Evolutionary conservation across 2,888 invertebrate species (phyloP), one percentile per base, ranked within the genome.

Genomic region (Parelbella ahira): DNA sequence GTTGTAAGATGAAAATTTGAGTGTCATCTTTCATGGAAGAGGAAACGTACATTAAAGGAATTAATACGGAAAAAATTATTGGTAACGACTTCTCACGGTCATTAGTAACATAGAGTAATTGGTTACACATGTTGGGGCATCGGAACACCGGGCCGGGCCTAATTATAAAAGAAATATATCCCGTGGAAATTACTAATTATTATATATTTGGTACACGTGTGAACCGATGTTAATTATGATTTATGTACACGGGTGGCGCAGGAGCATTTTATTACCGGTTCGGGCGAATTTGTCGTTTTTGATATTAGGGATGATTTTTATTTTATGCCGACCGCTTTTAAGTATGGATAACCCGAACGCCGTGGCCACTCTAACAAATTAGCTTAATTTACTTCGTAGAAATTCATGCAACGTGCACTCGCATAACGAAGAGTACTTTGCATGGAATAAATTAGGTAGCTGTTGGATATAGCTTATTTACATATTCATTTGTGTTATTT

Each of bases 81-180:
- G 32, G 50, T 48, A 45, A 44, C 25, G 49, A 50, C 53, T 58
- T 62, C 62, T 55, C 62, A 60, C 62, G 60, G 49, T 50, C 54
- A 56, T 62, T 59, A 58, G 50, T 37, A 36, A 37, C 44, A 51
- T 18, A 20, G 47, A 51, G 57, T 62, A 61, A 62, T 61, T 62
- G 61, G 54, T 53, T 51, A 56, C 62, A 62, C 50, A 61, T 63
- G 62, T 54, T 42, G 43, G 32, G 7, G 15, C 20, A 41, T 41
- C 27, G 28, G 43, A 52, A 51, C 54, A 56, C 56, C 53, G 58
- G 55, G 51, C 20, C 39, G 27, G 27, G 34, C 48, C 54, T 58
- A 56, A 61, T 61, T 60, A 61, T 53, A 37, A 47, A 56, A 60
- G 60, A 63, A 60, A 63, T 61, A 59, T 57, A 50, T 50, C 51